Evolutionary conservation across 2,113 vertebrate genomes (phyloP).

Genomic region (Mormoops blainvillei): DNA sequence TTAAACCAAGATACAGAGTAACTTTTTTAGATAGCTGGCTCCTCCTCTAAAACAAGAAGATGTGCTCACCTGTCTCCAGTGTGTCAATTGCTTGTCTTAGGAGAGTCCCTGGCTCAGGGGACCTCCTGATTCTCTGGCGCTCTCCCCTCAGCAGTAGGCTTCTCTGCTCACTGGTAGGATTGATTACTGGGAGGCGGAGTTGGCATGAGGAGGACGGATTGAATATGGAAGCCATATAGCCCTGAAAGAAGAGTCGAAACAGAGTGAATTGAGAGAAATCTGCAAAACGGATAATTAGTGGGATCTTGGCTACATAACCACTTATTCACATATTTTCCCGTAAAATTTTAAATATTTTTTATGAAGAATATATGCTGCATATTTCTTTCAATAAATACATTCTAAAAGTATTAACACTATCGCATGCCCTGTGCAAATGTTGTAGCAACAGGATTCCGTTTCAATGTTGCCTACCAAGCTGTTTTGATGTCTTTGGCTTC

Average conservation of each 20-base stretch:
- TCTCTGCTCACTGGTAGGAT: not conserved
- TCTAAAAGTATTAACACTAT: not conserved
- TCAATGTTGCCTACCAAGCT: not conserved
- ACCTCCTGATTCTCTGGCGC: not conserved
- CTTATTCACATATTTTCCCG: not conserved
- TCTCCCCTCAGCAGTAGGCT: not conserved
- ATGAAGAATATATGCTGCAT: not conserved
- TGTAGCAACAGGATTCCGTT: not conserved
- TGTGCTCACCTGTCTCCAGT: not conserved
- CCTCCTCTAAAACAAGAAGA: not conserved
- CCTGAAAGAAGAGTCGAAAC: not conserved
- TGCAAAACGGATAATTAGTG: not conserved
- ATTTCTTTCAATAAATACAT: not conserved
- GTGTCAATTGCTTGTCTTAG: not conserved
- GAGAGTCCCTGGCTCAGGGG: not conserved
- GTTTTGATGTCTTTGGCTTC: not conserved
- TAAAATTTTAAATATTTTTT: not conserved
- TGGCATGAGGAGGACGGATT: not conserved
- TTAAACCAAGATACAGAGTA: not conserved
- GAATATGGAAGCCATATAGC: not conserved
- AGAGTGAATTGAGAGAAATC: not conserved
- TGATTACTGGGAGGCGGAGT: no score
- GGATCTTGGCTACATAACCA: not conserved
- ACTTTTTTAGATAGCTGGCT: not conserved
- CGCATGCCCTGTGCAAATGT: not conserved